These are phyloP conservation scores for Pseudorhombus dupliciocellatus DNA, from an alignment of 2,113 vertebrate species.

Conservation along the genomic window DNA sequence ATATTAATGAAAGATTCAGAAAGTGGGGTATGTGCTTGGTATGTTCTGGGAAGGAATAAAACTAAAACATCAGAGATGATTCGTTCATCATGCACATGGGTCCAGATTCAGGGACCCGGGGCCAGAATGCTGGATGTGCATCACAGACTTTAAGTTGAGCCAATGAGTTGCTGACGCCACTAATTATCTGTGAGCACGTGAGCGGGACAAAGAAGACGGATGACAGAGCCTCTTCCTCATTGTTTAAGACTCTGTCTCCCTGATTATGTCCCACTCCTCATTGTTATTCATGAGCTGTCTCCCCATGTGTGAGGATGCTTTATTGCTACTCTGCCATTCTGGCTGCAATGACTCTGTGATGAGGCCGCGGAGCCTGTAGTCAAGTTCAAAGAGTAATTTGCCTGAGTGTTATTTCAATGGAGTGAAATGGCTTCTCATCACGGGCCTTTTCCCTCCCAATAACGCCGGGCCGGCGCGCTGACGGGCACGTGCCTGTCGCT, in stretches of 20 bases:
- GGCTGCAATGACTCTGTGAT: conserved; percentile 68
- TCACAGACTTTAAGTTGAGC: not conserved
- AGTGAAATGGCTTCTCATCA: conserved; percentile 64
- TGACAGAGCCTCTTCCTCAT: conserved; percentile 39
- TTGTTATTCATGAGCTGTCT: conserved; percentile 74
- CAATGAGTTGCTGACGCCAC: not conserved
- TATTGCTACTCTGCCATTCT: conserved; percentile 68
- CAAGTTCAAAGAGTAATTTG: conserved; percentile 72
- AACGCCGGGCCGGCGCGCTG: conserved; percentile 22
- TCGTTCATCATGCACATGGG: not conserved
- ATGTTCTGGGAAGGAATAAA: no score
- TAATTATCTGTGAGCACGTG: conserved; percentile 40
- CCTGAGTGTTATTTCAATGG: conserved; percentile 68
- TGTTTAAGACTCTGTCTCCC: conserved; percentile 60
- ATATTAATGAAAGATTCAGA: no score
- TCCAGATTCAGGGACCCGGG: no score
- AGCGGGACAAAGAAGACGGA: conserved; percentile 41
- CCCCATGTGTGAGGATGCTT: conserved; percentile 52
- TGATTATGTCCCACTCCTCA: conserved; percentile 59
- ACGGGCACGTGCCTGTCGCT: not conserved
- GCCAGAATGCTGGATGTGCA: no score
- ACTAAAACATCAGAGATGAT: no score
- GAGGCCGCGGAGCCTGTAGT: conserved; percentile 68
- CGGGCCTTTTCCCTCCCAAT: conserved; percentile 45
- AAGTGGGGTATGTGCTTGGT: no score